These are phyloP conservation scores for Pteropus alecto DNA, from an alignment of 2,113 vertebrate species.

Conservation along the genomic window DNA sequence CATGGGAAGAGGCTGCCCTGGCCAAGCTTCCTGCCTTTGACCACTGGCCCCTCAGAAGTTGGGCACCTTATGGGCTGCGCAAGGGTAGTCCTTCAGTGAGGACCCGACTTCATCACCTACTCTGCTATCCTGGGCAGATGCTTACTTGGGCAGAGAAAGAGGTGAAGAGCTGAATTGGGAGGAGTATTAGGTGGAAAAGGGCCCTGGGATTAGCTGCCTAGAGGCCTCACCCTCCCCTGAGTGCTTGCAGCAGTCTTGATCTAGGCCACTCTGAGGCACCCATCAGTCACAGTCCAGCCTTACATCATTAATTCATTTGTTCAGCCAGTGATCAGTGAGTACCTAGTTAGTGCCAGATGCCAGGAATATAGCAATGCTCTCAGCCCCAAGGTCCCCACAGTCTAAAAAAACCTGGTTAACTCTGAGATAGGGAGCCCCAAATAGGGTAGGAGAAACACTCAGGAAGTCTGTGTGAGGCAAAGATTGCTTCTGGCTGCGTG, in stretches of 20 bases:
- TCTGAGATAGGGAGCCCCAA: background rate
- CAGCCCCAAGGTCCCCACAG: background rate
- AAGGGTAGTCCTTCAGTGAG: background rate
- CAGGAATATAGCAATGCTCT: background rate
- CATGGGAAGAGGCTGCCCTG: background rate
- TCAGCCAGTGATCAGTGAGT: background rate
- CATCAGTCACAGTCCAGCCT: background rate
- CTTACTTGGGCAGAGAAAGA: background rate
- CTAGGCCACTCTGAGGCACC: background rate
- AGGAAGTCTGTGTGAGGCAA: background rate
- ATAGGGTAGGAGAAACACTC: background rate
- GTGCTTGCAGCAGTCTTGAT: background rate
- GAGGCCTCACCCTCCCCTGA: background rate
- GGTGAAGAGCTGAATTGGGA: background rate
- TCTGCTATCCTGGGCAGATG: background rate
- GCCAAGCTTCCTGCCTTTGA: background rate
- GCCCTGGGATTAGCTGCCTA: background rate
- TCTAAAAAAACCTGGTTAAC: background rate
- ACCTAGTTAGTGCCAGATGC: background rate
- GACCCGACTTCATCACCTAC: background rate
- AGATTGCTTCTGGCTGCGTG: background rate
- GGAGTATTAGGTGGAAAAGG: background rate
- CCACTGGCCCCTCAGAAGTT: background rate
- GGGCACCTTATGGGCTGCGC: background rate
- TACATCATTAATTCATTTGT: background rate